Evolutionary conservation across 1,140 invertebrate genomes (phyloP), one percentile per base, ranked within the genome.

Genomic region (Dinothrombium tinctorium): DNA sequence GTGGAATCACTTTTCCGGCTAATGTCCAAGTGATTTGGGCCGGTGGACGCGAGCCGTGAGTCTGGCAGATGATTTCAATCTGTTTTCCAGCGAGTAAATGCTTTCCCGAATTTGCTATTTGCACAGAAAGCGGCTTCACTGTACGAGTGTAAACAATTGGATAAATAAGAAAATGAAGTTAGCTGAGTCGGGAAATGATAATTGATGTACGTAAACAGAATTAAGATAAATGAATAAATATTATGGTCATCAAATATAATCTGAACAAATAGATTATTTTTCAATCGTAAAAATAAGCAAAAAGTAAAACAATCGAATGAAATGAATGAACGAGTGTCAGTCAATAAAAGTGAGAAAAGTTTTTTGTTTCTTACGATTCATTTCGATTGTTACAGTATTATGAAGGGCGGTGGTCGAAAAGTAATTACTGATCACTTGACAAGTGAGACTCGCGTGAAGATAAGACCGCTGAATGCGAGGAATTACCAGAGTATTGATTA

Each of bases 1-100:
- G 22, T 20, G 33, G 15, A 21, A 36, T 12, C 12, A 22, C 23
- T 36, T 22, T 19, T 12, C 23, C 23, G 14, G 20, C 23, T 6
- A 39, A 7, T 11, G 17, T 80, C 81, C 81, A 87, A n/a, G 76
- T 82, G 43, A 86, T 74, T 28, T 67, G 69, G 6, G 80, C 79
- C 0, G 76, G 73, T 1, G 81, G 81, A 50, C 79, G 62, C 2
- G 80, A 83, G 22, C 37, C 26, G 21, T 19, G 14, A 7, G 24
- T 39, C 8, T 14, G 25, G 22, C 37, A 28, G 9, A 25, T 39
- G n/a, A 29, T 17, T 26, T 11, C 9, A 2, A 12, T n/a, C 21
- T 28, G 19, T 15, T n/a, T 17, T 8, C 23, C 23, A 39, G 2
- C 19, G 11, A 12, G 7, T 21, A 20, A 14, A 4, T 9, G 12